Evolutionary conservation across 2,888 invertebrate genomes (phyloP).

Genomic region (Heliconius hortense): DNA sequence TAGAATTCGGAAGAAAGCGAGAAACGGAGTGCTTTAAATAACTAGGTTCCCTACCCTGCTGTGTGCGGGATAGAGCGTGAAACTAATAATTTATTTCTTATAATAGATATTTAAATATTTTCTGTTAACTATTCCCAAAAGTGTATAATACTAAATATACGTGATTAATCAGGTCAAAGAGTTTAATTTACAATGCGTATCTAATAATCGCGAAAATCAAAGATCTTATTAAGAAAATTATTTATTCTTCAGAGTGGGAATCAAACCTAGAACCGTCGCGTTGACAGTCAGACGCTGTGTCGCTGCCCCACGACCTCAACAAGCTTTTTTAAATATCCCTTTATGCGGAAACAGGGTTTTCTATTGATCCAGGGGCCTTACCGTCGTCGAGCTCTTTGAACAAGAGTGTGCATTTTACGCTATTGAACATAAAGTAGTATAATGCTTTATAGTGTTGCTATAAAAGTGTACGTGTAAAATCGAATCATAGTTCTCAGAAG

Average conservation of each 20-base stretch:
- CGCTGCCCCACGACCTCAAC: background rate
- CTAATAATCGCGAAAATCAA: too few species aligned
- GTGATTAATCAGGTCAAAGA: too few species aligned
- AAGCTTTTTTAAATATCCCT: background rate
- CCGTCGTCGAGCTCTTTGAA: constrained; percentile 3
- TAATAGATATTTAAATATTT: too few species aligned
- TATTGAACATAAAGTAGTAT: background rate
- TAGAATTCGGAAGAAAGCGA: too few species aligned
- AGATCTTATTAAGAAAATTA: background rate
- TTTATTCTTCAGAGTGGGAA: background rate
- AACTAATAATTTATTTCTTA: too few species aligned
- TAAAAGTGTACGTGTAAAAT: background rate
- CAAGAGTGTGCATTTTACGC: constrained; percentile 1
- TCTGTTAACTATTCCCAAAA: too few species aligned
- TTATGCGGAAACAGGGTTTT: background rate
- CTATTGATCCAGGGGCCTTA: constrained; percentile 20
- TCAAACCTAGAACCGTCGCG: background rate
- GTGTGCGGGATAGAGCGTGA: too few species aligned
- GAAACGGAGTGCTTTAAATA: too few species aligned
- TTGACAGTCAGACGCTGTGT: background rate
- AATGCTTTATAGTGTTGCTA: background rate
- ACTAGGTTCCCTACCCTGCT: too few species aligned
- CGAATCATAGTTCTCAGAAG: too few species aligned
- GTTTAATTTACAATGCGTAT: too few species aligned
- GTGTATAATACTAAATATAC: too few species aligned